Conservation (phyloP, 2,797 vertebrate genomes). For the Takifugu rubripes region DNA sequence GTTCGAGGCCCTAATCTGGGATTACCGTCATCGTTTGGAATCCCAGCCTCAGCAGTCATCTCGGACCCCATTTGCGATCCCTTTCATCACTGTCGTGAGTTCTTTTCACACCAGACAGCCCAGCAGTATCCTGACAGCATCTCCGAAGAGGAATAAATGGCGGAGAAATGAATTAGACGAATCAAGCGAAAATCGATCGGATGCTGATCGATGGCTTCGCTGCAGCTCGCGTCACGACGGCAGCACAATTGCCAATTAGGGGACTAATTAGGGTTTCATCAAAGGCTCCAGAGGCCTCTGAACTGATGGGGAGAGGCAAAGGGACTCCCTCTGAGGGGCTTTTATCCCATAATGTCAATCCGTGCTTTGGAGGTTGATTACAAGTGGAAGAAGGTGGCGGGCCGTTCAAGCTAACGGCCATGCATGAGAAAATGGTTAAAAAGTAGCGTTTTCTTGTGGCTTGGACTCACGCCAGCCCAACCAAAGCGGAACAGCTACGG, state of each 20-base stretch:
- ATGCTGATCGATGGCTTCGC: conserved; percentile 35
- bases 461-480: too few species aligned
- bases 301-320: conserved; percentile 32
- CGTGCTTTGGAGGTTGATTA: conserved; percentile 9
- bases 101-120: conserved; percentile 20
- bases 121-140: neutral
- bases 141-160: conserved; percentile 7
- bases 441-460: too few species aligned
- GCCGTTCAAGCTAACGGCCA: too few species aligned
- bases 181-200: conserved; percentile 57
- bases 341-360: neutral
- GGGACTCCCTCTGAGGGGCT: conserved; percentile 14
- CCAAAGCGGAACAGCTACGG: too few species aligned
- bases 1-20: conserved; percentile 32
- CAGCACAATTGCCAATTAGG: conserved; percentile 59
- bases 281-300: conserved; percentile 47
- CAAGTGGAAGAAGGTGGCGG: neutral
- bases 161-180: conserved; percentile 49
- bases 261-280: conserved; percentile 55
- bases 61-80: conserved; percentile 59
- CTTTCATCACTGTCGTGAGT: conserved; percentile 19
- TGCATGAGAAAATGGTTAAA: too few species aligned
- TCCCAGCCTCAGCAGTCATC: conserved; percentile 52
- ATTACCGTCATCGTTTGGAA: conserved; percentile 57
- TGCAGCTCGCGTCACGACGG: conserved; percentile 26